These are phyloP conservation scores for Coracopsis vasa DNA, from an alignment of 2,113 vertebrate species.

Conservation along the genomic window DNA sequence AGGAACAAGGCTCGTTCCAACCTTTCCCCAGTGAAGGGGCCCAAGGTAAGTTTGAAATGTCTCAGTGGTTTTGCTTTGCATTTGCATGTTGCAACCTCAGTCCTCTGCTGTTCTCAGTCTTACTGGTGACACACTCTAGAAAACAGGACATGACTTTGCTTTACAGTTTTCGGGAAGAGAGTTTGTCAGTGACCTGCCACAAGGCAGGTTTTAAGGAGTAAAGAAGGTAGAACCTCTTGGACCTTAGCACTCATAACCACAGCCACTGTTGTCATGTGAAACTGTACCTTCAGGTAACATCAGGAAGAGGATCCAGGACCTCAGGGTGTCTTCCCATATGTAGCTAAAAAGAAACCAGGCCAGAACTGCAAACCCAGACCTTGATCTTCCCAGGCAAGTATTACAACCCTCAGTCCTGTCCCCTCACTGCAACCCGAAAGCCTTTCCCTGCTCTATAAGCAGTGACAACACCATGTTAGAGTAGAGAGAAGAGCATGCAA, in stretches of 20 bases:
- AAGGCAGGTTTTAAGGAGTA: neutral
- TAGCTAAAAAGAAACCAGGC: neutral
- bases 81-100: neutral
- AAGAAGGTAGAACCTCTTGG: neutral
- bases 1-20: neutral
- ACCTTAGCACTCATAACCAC: neutral
- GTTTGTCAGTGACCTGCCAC: neutral
- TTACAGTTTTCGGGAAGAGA: neutral
- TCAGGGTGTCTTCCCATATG: rapidly evolving
- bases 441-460: neutral
- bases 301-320: neutral
- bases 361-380: neutral
- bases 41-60: neutral
- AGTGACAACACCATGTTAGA: neutral
- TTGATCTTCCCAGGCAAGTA: neutral
- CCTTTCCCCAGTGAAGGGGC: neutral
- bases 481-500: neutral
- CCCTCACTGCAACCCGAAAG: neutral
- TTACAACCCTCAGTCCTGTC: neutral
- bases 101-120: neutral
- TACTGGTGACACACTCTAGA: neutral
- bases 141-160: neutral
- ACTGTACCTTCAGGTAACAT: neutral
- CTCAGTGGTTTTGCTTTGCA: neutral
- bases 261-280: neutral